Evolutionary conservation across 2,888 invertebrate genomes (phyloP), one percentile per base, ranked within the genome.

Genomic region (Acleris literana): DNA sequence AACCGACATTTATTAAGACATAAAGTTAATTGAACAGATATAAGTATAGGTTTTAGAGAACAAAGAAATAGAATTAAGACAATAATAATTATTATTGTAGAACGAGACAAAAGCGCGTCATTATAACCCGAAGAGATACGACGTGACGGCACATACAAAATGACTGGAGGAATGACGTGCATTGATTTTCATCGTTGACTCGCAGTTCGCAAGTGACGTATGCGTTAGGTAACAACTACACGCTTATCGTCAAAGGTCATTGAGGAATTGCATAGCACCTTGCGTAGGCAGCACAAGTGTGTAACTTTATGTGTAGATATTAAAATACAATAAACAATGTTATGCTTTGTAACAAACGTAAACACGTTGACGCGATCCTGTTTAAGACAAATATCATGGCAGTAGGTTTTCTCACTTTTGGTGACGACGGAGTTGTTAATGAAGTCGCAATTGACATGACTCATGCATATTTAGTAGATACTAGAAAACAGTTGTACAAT

Each of bases 191-290:
- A 54, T 59, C 49, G 49, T 54, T 65, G 55, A 60, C 55, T 44
- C 49, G 44, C 11, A 16, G 5, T 17, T 22, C 43, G 59, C 49
- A 11, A 22, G 6, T 65, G 64, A 64, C 55, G 64, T 55, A 18
- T 18, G 49, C 9, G 39, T 59, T 64, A 53, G 39, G 48, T 64
- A 64, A 60, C 58, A 4, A 25, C n/a, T 39, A 39, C 9, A 39
- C 25, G 25, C 57, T 33, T 53, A 53, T 55, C 53, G 25, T 5
- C 33, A 59, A 64, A 58, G 58, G 58, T 64, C 55, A 55, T 43
- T 44, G 51, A 29, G n/a, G 44, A 33, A 58, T 46, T 46, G 52
- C 53, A 58, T 54, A 44, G 57, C 46, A 17, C 16, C 25, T n/a
- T 25, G 25, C 20, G 25, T 39, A 54, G 6, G 33, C 22, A 56